Evolutionary conservation across 2,888 invertebrate species (phyloP), one percentile per base, ranked within the genome.

Genomic region (Agrochola litura): DNA sequence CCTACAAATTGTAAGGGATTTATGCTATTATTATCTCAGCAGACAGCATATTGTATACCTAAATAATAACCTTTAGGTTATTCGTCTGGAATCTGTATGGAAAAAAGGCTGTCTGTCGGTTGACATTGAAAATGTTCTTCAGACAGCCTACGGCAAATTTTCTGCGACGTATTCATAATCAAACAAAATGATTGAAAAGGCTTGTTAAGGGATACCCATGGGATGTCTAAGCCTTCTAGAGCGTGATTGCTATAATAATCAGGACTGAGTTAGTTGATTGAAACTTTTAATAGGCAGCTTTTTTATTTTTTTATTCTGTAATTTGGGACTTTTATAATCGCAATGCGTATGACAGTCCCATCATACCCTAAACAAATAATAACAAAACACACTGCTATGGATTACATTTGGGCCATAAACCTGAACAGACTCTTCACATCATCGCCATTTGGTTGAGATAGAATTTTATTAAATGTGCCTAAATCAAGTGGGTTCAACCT

Each of bases 1-100:
- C n/a, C 30, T 6, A 54, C 37, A 71, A 49, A 46, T 70, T 79
- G 54, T 68, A 46, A 43, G n/a, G 5, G 30, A 25, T 52, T 43
- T 30, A 19, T 19, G 52, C 30, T 58, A 2, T 61, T 81, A 58
- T 79, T 64, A 65, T 60, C 14, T 41, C 19, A 6, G 41, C 8
- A 74, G 74, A 74, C 81, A 22, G 49, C 12, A 61, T 66, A 79
- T 74, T 66, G 49, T 52, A 30, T 60, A 49, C 46, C 25, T 16
- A 66, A 79, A 81, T 79, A 54, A 66, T 41, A 52, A 25, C 16
- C 60, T 54, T 43, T 5, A 52, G 52, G 61, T 37, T 2, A 41
- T 19, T 14, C 25, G 41, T 65, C 64, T 80, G 9, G 43, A 22
- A 22, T 37, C 3, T 65, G 16, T 52, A 22, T 43, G 5, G 22